Percentiles rank a stretch among this genome's conserved stretches.
Conservation (phyloP, 2,113 vertebrate genomes). For the Tragelaphus strepsiceros region DNA sequence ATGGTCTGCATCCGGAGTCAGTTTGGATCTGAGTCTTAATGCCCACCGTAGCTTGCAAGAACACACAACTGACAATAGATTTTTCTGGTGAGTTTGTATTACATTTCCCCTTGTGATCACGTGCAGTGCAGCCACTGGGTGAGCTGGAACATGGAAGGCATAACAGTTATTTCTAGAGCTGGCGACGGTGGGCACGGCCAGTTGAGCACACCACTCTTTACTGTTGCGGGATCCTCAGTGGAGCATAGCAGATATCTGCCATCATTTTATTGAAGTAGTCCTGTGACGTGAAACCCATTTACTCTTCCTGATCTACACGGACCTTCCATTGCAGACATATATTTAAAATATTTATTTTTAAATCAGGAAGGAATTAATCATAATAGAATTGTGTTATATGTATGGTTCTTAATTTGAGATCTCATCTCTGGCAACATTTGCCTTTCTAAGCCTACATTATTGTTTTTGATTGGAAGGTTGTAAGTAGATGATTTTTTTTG, state of each 20-base stretch:
- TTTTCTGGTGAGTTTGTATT: constrained; percentile 91
- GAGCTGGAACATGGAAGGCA: no score
- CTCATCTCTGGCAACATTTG: background rate
- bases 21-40: constrained; percentile 95
- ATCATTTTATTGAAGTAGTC: background rate
- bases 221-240: background rate
- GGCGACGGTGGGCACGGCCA: background rate
- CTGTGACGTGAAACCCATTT: background rate
- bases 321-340: background rate
- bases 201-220: background rate
- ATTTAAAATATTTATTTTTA: background rate
- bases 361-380: background rate
- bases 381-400: background rate
- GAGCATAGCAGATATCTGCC: background rate
- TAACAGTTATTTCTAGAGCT: background rate
- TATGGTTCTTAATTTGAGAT: background rate
- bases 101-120: background rate
- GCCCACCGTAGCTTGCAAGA: constrained; percentile 93
- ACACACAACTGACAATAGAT: constrained; percentile 94
- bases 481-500: background rate
- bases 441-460: background rate
- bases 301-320: background rate
- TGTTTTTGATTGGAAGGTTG: background rate
- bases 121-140: background rate
- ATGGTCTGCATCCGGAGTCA: constrained; percentile 90